Conservation (phyloP, 2,888 invertebrate genomes). For the Abrostola triplasia region DNA sequence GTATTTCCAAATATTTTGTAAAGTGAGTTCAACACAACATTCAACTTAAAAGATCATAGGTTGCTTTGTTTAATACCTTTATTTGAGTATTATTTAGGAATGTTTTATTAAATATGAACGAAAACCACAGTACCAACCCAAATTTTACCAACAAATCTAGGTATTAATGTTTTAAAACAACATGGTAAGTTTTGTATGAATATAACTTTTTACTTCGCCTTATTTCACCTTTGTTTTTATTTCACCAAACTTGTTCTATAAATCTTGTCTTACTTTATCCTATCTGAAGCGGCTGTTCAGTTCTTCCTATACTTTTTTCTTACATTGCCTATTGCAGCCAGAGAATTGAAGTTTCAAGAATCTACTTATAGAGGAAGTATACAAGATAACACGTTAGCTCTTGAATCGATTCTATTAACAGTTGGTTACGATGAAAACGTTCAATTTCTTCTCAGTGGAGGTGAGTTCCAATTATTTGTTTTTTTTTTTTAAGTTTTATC, state of each 20-base stretch:
- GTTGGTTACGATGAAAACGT: constrained; percentile 68
- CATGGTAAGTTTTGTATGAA: constrained; percentile 3
- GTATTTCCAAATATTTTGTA: too few relatives aligned
- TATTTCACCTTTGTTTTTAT: constrained; percentile 21
- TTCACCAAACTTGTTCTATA: constrained; percentile 27
- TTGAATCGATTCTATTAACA: constrained; percentile 63
- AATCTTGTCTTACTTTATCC: constrained; percentile 38
- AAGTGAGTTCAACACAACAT: too few relatives aligned
- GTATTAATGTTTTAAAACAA: background rate
- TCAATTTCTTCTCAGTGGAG: constrained; percentile 65
- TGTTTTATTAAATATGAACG: constrained; percentile 13
- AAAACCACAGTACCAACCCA: constrained; percentile 49
- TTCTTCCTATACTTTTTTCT: constrained; percentile 43
- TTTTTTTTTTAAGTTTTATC: constrained; percentile 10
- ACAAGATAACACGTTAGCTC: constrained; percentile 59
- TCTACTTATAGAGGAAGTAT: constrained; percentile 69
- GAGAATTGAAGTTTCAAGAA: constrained; percentile 70
- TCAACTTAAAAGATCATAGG: too few relatives aligned
- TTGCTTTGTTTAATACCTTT: too few relatives aligned
- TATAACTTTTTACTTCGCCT: constrained; percentile 1
- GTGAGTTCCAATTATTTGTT: constrained; percentile 59
- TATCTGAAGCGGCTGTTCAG: constrained; percentile 16
- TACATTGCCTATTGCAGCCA: constrained; percentile 65
- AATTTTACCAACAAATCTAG: too few relatives aligned
- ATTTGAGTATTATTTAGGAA: too few relatives aligned